phyloP scores from a whole-genome alignment of 2,113 vertebrate species.

The Apteryx owenii region DNA sequence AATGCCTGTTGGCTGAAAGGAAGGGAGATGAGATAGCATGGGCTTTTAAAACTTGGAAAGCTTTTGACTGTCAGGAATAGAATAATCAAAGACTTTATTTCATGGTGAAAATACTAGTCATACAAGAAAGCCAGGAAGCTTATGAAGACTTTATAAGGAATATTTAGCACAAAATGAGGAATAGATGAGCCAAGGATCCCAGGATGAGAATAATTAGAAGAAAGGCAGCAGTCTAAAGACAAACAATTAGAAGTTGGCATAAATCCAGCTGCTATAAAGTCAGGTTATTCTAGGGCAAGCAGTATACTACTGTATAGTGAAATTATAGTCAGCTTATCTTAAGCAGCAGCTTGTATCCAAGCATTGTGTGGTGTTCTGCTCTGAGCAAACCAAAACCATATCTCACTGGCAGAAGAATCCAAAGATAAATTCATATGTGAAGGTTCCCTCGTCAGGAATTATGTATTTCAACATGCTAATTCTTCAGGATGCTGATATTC shows the following conservation, averaged over 20 bases:
- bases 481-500: background rate
- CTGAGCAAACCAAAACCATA: conserved; percentile 17
- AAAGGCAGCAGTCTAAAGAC: conserved; percentile 63
- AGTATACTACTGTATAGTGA: conserved; percentile 57
- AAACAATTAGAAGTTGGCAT: conserved; percentile 67
- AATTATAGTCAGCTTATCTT: conserved; percentile 73
- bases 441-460: background rate
- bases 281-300: conserved; percentile 58
- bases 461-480: background rate
- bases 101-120: background rate
- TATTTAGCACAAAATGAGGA: conserved; percentile 53
- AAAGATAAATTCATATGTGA: conserved; percentile 10
- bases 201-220: conserved; percentile 75
- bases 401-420: conserved; percentile 22
- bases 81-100: conserved; percentile 50
- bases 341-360: conserved; percentile 69
- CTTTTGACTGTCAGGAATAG: background rate
- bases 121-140: conserved; percentile 9
- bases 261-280: conserved; percentile 63
- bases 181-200: conserved; percentile 56
- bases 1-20: conserved; percentile 5
- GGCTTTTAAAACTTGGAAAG: conserved; percentile 32
- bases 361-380: conserved; percentile 27
- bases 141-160: conserved; percentile 58
- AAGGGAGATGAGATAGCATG: background rate